Evolutionary conservation across 1,140 invertebrate species (phyloP), one percentile per base, ranked within the genome.

Genomic region (Orchesella cincta): DNA sequence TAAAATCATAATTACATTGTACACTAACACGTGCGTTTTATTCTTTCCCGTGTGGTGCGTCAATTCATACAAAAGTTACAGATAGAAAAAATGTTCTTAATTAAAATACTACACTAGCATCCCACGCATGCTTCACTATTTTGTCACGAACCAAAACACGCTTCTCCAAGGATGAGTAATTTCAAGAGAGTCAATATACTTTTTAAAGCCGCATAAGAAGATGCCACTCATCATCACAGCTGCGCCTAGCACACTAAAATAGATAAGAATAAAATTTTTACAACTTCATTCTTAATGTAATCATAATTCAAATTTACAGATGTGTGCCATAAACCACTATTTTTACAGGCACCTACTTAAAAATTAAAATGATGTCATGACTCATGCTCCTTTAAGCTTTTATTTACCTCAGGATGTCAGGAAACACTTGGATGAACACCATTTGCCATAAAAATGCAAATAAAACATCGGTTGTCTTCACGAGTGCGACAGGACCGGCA

Each of bases 381-480:
- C n/a, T n/a, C n/a, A n/a, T n/a, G n/a, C n/a, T n/a, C n/a, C n/a
- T n/a, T n/a, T n/a, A n/a, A n/a, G n/a, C n/a, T n/a, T 16, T 64
- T 31, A n/a, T 23, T 51, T 76, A 81, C 80, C 80, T 81, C 12
- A 76, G 67, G 2, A 73, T 57, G 72, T 79, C 76, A n/a, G 81
- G 81, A 20, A 75, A 39, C 8, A 75, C 70, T 36, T 77, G 26
- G 18, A 77, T 36, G 51, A 81, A 78, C 18, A 77, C 70, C 67
- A 80, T 78, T 46, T 81, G 80, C 80, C 80, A 81, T 1, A 81
- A 14, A 51, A 80, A 81, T 46, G 81, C 81, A 73, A 80, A 81
- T 2, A 81, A 18, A 23, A 81, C 81, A 67, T 81, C 81, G n/a
- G 74, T 77, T 0, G 78, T 78, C 74, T 81, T 81, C 23, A 81